Evolutionary conservation across 1,140 invertebrate genomes (phyloP).

Genomic region (Drosophila pruinosa): DNA sequence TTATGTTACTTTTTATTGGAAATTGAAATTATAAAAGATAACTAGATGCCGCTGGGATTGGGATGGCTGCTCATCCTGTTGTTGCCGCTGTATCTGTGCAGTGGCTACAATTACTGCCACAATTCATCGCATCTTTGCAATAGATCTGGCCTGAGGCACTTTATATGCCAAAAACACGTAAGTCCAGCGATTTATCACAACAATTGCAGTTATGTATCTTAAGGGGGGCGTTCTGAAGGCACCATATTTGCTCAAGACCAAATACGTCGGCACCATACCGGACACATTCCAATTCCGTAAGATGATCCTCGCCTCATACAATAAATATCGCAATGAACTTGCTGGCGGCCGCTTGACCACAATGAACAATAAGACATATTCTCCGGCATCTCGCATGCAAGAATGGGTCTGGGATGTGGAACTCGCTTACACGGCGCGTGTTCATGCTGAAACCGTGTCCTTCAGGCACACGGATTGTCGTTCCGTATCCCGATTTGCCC

Average conservation of each 20-base stretch:
- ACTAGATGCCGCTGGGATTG: neutral
- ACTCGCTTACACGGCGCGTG: constrained; percentile 49
- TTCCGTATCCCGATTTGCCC: constrained; percentile 31
- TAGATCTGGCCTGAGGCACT: constrained; percentile 11
- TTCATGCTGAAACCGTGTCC: constrained; percentile 42
- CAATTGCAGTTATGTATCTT: too few species aligned
- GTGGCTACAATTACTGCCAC: constrained; percentile 58
- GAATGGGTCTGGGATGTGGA: constrained; percentile 63
- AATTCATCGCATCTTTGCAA: constrained; percentile 34
- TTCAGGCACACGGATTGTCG: constrained; percentile 50
- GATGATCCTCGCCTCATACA: constrained; percentile 1
- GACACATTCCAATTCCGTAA: neutral
- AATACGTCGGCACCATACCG: constrained; percentile 20
- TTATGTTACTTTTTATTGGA: neutral
- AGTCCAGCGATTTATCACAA: neutral
- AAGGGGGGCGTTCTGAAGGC: neutral
- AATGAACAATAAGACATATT: neutral
- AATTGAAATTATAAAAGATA: neutral
- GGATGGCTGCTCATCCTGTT: neutral
- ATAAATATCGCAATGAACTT: constrained; percentile 29
- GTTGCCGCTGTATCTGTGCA: neutral
- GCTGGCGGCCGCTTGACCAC: constrained; percentile 24
- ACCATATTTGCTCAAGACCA: neutral
- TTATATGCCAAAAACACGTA: constrained; percentile 30
- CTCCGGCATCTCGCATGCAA: constrained; percentile 51